A percentile compares a stretch with the other conserved stretches of the same genome.
Evolutionary conservation across 2,797 vertebrate genomes (phyloP).

Genomic region (Anableps anableps): DNA sequence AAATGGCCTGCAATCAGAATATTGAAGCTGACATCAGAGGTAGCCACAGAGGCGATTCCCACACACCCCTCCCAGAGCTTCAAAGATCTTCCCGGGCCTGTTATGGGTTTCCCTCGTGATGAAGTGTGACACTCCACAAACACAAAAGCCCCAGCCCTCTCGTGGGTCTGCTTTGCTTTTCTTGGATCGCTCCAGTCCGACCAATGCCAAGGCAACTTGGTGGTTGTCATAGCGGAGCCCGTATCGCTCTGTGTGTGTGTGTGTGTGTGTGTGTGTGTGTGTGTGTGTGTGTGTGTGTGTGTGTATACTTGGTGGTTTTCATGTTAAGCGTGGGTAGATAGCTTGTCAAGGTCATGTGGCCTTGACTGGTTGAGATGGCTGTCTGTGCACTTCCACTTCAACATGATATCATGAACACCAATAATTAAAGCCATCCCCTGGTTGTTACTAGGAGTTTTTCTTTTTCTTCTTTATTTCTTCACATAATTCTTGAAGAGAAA

Average conservation of each 20-base stretch:
- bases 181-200: conserved; percentile 75
- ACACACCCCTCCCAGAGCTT: conserved; percentile 85
- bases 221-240: conserved; percentile 91
- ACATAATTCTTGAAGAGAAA: conserved; percentile 37
- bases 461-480: conserved; percentile 57
- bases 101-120: conserved; percentile 94
- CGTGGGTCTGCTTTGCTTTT: conserved; percentile 88
- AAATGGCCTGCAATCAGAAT: conserved; percentile 86
- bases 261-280: conserved; percentile 59
- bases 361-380: conserved; percentile 50
- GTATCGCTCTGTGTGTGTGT: conserved; percentile 82
- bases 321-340: conserved; percentile 80
- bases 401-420: conserved; percentile 85
- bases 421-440: conserved; percentile 88
- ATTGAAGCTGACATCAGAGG: conserved; percentile 90
- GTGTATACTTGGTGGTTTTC: conserved; percentile 67
- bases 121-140: conserved; percentile 98
- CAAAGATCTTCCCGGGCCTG: conserved; percentile 91
- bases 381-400: conserved; percentile 72
- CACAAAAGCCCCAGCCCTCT: conserved; percentile 93
- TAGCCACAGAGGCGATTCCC: conserved; percentile 85
- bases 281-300: conserved; percentile 64
- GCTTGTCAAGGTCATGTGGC: conserved; percentile 51
- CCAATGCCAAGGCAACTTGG: conserved; percentile 95
- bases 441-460: conserved; percentile 61